These are phyloP conservation scores for Picathartes gymnocephalus DNA, from an alignment of 2,113 vertebrate genomes.

Conservation along the genomic window DNA sequence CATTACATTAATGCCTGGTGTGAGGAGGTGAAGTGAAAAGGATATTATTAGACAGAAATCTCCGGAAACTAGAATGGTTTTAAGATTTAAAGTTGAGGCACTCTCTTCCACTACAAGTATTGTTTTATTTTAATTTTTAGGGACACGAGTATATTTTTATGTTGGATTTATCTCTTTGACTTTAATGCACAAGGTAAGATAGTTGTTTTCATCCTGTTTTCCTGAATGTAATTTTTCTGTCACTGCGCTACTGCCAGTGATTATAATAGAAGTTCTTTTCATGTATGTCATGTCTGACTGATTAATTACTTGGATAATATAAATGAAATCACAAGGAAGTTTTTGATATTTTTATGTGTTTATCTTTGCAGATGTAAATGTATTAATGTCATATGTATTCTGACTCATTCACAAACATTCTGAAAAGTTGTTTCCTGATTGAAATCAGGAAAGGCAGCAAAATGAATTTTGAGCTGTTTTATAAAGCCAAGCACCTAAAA, in stretches of 20 bases:
- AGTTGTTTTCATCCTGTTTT: not conserved
- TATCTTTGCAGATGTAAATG: not conserved
- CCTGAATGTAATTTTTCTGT: not conserved
- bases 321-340: not conserved
- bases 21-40: too few species aligned
- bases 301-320: not conserved
- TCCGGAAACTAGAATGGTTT: not conserved
- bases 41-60: not conserved
- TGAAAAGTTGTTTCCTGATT: not conserved
- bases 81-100: not conserved
- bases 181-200: not conserved
- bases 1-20: too few species aligned
- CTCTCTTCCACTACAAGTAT: not conserved
- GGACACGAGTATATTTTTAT: not conserved
- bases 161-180: not conserved
- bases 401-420: not conserved
- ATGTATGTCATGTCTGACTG: not conserved
- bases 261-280: not conserved
- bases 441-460: not conserved
- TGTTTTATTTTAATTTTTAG: not conserved
- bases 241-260: not conserved
- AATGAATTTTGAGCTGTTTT: not conserved
- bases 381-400: not conserved
- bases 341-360: not conserved
- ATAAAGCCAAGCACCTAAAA: not conserved